Base-by-base conservation (phyloP, 2,113 vertebrate species). In the Hucho hucho region DNA sequence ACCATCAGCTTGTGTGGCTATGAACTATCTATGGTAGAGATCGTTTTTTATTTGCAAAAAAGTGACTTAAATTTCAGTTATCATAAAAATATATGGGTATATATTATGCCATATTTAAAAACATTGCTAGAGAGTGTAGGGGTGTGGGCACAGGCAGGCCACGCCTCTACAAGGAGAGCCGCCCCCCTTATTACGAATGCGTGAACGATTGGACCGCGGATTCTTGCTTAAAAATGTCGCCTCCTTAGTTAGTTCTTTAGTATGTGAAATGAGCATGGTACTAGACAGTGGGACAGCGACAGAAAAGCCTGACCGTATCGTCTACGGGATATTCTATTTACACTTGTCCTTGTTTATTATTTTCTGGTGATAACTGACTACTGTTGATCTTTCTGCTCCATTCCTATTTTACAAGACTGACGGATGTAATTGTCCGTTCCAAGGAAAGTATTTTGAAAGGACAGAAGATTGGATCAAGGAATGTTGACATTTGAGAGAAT, bases 191-290 rank as follows among this genome's bases (percentile, higher is more conserved):
- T 79, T 81, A 20, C 49, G 73, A 64, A 91, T 79, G 81, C 86
- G 77, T 82, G 63, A 83, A 70, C 88, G 93, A 95, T 96, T 96
- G 95, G 95, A 87, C 87, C 77, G 89, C 90, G 87, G 92, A 87
- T 79, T 80, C 64, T 88, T 46, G 89, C 93, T 94, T 91, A 93
- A 91, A 93, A 95, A 91, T 87, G 90, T 90, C 86, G 80, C 84
- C 92, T 86, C 90, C 86, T 93, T 92, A 43, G 37, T 43, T 3
- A 56, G 86, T 85, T 93, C 91, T 84, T 86, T 78, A 91, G 92
- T 95, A 91, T 92, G 95, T 93, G 94, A 92, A 91, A 92, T 89
- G 91, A 84, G 84, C 90, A 88, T 90, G 84, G 74, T 72, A 78
- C 83, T 86, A 86, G 59, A 81, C 24, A 59, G 61, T n/a, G 75